Evolutionary conservation across 1,140 invertebrate genomes (phyloP), one percentile per base, ranked within the genome.

Genomic region (Papilio xuthus): DNA sequence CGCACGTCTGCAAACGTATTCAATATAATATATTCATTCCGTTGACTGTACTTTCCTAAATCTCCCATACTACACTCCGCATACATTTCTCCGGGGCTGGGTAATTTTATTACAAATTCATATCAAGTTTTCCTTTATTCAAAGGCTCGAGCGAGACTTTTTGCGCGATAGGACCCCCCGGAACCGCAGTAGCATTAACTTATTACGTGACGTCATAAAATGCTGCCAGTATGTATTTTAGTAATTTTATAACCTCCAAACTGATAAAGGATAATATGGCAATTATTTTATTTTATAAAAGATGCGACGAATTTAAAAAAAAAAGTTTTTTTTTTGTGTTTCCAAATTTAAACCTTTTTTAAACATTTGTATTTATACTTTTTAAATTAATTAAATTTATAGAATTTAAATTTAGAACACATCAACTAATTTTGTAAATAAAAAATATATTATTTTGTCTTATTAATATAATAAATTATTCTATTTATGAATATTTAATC

Each of bases 131-230:
- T 76, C 74, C 74, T 76, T 76, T 76, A 76, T 76, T 76, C 74
- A 76, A 76, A 76, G 53, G 50, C 53, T 53, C 26, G 72, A 74
- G 74, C 53, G 28, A 20, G 28, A 76, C 74, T 76, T 76, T 76
- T 76, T 76, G 20, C 47, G 74, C 53, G 28, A 63, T 76, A 60
- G 53, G 23, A 32, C 74, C 44, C 2, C 71, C 50, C 15, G 13
- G n/a, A 50, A 26, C 50, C 53, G 53, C 20, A 4, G 20, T 28
- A 20, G 83, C 85, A 89, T 90, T 90, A 90, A 84, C 79, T 83
- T 88, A 73, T 83, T 79, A 89, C 90, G 89, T 91, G 90, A 91
- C 84, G 85, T 90, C 89, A 89, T 90, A 87, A 89, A 86, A 70
- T 87, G 86, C 85, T 88, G 84, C 86, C 88, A 85, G 79, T 41